phyloP scores from a whole-genome alignment of 2,888 invertebrate species.

The Lydus trimaculatus region DNA sequence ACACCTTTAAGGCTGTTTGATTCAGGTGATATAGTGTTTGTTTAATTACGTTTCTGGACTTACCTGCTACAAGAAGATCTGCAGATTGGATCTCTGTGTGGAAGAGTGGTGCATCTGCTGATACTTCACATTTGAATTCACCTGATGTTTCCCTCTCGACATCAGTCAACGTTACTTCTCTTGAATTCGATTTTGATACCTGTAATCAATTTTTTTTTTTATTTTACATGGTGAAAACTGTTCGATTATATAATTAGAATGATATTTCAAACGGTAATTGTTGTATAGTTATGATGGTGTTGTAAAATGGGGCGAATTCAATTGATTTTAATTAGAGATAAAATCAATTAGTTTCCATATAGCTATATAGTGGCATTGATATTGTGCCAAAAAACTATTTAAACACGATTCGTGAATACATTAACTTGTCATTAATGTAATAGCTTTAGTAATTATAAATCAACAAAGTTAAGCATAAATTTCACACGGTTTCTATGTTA shows the following conservation, averaged over 20 bases:
- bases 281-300: too few species aligned
- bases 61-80: conserved; percentile 64
- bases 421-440: too few species aligned
- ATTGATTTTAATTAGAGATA: neutral
- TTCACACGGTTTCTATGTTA: too few species aligned
- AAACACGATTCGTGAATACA: too few species aligned
- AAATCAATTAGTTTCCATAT: neutral
- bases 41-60: conserved; percentile 13
- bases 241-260: too few species aligned
- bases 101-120: conserved; percentile 67
- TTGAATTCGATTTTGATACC: conserved; percentile 64
- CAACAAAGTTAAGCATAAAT: neutral
- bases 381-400: neutral
- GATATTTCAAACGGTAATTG: too few species aligned
- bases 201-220: too few species aligned
- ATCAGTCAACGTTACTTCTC: conserved; percentile 63
- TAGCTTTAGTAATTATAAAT: neutral
- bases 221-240: too few species aligned
- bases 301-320: too few species aligned
- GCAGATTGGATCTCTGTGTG: conserved; percentile 65
- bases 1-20: conserved; percentile 12
- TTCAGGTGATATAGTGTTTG: conserved; percentile 6
- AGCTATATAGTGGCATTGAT: too few species aligned
- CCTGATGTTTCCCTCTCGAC: conserved; percentile 65
- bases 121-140: conserved; percentile 66